phyloP scores from a whole-genome alignment of 2,113 vertebrate genomes.

The Hydrolagus affinis region DNA sequence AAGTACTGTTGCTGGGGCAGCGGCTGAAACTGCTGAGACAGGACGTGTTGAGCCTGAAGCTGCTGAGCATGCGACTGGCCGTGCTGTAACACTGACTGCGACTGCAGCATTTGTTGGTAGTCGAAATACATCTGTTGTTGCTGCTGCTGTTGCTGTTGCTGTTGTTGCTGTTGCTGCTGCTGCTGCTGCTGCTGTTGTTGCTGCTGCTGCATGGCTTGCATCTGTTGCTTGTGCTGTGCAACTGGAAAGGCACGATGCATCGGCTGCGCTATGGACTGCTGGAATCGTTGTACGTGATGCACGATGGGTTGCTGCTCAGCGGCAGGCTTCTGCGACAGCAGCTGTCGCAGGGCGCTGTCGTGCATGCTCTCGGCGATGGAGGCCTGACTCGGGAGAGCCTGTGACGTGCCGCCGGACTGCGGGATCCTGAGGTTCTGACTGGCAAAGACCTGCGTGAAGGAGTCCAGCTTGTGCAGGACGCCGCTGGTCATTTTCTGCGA shows the following conservation, averaged over 20 bases:
- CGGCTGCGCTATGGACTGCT: constrained; percentile 53
- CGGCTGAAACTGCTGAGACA: constrained; percentile 52
- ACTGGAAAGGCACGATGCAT: constrained; percentile 52
- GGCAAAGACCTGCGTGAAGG: constrained; percentile 74
- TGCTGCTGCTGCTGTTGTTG: constrained; percentile 45
- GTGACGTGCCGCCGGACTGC: constrained; percentile 61
- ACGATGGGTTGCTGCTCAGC: constrained; percentile 49
- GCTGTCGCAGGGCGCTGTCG: constrained; percentile 63
- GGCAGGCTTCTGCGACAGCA: constrained; percentile 59
- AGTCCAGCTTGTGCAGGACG: constrained; percentile 70
- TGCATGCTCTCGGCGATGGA: constrained; percentile 49
- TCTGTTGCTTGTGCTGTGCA: constrained; percentile 54
- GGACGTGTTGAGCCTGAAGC: constrained; percentile 22
- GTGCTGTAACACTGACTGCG: constrained; percentile 35
- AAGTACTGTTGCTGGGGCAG: constrained; percentile 63
- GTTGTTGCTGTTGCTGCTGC: constrained; percentile 46
- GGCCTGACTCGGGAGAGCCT: constrained; percentile 55
- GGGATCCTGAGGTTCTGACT: constrained; percentile 67
- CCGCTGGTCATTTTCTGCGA: constrained; percentile 62
- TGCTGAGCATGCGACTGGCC: constrained; percentile 23
- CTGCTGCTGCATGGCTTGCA: constrained; percentile 56
- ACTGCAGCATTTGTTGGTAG: constrained; percentile 27
- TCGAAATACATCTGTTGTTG: constrained; percentile 35
- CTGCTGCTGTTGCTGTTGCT: constrained; percentile 45
- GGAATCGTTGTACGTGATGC: constrained; percentile 48